Percentiles rank a stretch among this genome's conserved stretches.
Evolutionary conservation across 1,140 invertebrate species (phyloP).

Genomic region (Rhyacophila brunnea): DNA sequence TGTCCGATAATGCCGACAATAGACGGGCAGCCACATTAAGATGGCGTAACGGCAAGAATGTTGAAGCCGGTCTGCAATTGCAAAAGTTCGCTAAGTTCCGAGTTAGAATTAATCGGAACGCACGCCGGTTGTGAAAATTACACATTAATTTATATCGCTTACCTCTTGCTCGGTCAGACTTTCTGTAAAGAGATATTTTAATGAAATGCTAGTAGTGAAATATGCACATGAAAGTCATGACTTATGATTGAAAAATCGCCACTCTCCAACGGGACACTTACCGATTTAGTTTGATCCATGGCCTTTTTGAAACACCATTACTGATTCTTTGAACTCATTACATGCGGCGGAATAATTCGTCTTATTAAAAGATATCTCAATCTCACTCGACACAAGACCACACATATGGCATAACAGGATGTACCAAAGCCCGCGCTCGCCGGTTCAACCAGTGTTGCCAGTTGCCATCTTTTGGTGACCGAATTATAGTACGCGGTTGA

Average conservation of each 20-base stretch:
- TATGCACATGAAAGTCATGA: constrained; percentile 53
- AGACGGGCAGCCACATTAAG: too few species aligned
- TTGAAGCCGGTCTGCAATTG: too few species aligned
- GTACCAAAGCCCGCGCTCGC: constrained; percentile 52
- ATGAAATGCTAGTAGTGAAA: constrained; percentile 57
- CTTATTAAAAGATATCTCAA: constrained; percentile 38
- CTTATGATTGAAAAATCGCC: neutral
- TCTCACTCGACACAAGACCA: constrained; percentile 42
- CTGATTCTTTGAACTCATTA: constrained; percentile 50
- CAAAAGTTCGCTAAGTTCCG: too few species aligned
- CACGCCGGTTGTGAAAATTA: too few species aligned
- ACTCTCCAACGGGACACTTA: constrained; percentile 40
- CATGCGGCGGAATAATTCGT: constrained; percentile 43
- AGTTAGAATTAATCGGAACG: too few species aligned
- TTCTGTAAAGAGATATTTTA: constrained; percentile 57
- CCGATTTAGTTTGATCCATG: constrained; percentile 57
- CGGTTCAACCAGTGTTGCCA: too few species aligned
- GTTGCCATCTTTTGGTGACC: too few species aligned
- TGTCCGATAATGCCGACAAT: too few species aligned
- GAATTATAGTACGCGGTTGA: too few species aligned
- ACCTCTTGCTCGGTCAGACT: constrained; percentile 54
- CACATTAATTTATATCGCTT: constrained; percentile 40
- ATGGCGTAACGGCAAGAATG: too few species aligned
- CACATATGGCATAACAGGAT: constrained; percentile 53
- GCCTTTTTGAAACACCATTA: constrained; percentile 55